phyloP scores from a whole-genome alignment of 2,113 vertebrate genomes.

The Xiphophorus hellerii region DNA sequence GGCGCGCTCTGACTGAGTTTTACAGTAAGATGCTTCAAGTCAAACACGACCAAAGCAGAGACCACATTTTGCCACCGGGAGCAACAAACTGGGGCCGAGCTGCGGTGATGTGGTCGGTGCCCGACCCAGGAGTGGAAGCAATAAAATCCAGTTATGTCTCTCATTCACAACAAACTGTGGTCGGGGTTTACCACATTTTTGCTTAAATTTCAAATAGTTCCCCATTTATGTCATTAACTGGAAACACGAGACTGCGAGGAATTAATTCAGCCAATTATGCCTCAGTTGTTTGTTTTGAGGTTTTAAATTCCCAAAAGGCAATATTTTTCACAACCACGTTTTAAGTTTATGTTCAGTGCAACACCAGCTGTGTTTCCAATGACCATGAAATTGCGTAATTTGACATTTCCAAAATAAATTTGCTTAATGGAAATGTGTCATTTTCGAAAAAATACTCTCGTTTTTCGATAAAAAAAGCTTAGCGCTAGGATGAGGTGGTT shows the following conservation, averaged over 20 bases:
- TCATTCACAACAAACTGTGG: slow-evolving; percentile 27
- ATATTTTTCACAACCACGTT: background rate
- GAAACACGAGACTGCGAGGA: slow-evolving; percentile 37
- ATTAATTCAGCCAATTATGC: slow-evolving; percentile 11
- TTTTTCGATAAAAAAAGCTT: too few relatives aligned
- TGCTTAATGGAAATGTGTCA: too few relatives aligned
- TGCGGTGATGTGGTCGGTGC: slow-evolving; percentile 31
- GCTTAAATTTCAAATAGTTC: slow-evolving; percentile 46
- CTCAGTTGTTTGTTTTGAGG: slow-evolving; percentile 24
- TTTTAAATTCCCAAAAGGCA: slow-evolving; percentile 2
- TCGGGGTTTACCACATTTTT: slow-evolving; percentile 42
- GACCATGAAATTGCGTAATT: too few relatives aligned
- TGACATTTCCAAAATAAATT: too few relatives aligned
- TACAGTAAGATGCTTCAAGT: slow-evolving; percentile 55
- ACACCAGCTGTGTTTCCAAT: too few relatives aligned
- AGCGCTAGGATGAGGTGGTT: too few relatives aligned
- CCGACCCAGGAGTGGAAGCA: slow-evolving; percentile 50
- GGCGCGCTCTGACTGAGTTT: slow-evolving; percentile 38
- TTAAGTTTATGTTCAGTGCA: background rate
- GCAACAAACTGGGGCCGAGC: slow-evolving; percentile 48
- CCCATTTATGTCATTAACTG: slow-evolving; percentile 35
- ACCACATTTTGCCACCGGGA: slow-evolving; percentile 58
- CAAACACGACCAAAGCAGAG: slow-evolving; percentile 51
- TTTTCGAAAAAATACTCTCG: too few relatives aligned
- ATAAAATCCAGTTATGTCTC: slow-evolving; percentile 49